These are phyloP conservation scores for Tanypteryx hageni DNA, from an alignment of 2,888 invertebrate genomes.

Conservation along the genomic window DNA sequence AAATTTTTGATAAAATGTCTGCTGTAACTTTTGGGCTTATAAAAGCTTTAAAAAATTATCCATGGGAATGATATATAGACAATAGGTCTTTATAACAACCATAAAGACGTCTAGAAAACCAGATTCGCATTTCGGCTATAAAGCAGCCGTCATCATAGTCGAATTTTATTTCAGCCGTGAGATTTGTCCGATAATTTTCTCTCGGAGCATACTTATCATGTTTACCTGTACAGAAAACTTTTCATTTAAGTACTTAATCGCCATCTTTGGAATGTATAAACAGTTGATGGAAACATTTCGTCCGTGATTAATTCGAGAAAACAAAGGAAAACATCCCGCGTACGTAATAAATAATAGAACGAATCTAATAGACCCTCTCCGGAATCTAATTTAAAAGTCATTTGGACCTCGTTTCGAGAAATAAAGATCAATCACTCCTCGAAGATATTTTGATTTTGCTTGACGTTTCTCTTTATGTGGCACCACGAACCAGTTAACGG, in stretches of 20 bases:
- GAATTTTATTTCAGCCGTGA: no score
- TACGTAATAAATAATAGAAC: background rate
- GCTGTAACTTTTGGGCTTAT: no score
- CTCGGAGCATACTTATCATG: background rate
- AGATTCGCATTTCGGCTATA: no score
- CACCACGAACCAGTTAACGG: background rate
- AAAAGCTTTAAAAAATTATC: no score
- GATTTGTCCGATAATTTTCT: no score
- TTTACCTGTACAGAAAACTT: background rate
- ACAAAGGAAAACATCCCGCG: background rate
- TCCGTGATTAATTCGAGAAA: background rate
- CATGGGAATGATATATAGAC: no score
- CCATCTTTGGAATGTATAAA: background rate
- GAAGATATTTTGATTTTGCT: background rate
- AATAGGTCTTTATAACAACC: no score
- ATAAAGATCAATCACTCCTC: background rate
- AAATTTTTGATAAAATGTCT: no score
- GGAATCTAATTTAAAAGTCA: constrained; percentile 24
- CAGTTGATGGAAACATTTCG: background rate
- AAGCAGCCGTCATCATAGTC: no score
- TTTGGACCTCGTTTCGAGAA: constrained; percentile 6
- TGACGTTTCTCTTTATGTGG: background rate
- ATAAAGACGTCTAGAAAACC: no score
- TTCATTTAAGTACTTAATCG: background rate
- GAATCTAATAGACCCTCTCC: background rate